A percentile compares a stretch with the other conserved stretches of the same genome.
These are phyloP conservation scores for Hemaris fuciformis DNA, from an alignment of 2,888 invertebrate genomes.

Conservation along the genomic window DNA sequence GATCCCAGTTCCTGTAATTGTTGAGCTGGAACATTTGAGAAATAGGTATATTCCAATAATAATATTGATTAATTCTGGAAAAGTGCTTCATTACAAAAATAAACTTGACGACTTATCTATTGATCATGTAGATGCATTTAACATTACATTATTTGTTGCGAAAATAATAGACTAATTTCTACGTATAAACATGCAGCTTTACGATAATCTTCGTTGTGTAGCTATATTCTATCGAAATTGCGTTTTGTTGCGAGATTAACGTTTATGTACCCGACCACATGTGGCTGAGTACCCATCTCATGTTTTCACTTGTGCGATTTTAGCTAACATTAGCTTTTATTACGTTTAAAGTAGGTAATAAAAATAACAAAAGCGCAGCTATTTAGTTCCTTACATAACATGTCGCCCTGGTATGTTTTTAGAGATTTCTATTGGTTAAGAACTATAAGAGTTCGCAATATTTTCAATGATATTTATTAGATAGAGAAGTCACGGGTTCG, in stretches of 20 bases:
- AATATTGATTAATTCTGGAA: no score
- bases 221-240: constrained; percentile 3
- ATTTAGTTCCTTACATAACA: background rate
- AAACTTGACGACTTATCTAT: no score
- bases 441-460: no score
- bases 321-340: background rate
- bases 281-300: background rate
- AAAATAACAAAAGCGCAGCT: background rate
- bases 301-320: background rate
- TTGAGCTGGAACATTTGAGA: no score
- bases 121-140: no score
- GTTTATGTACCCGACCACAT: background rate
- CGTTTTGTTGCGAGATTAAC: background rate
- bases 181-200: background rate
- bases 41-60: no score
- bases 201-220: background rate
- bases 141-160: background rate
- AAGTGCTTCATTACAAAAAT: no score
- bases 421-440: background rate
- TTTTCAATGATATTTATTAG: no score
- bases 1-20: no score
- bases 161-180: background rate
- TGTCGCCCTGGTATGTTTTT: background rate
- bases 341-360: background rate
- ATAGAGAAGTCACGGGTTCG: no score